Percentiles rank a stretch among this genome's conserved stretches.
These are phyloP conservation scores for Oceanodroma tethys DNA, from an alignment of 2,113 vertebrate genomes.

Conservation along the genomic window DNA sequence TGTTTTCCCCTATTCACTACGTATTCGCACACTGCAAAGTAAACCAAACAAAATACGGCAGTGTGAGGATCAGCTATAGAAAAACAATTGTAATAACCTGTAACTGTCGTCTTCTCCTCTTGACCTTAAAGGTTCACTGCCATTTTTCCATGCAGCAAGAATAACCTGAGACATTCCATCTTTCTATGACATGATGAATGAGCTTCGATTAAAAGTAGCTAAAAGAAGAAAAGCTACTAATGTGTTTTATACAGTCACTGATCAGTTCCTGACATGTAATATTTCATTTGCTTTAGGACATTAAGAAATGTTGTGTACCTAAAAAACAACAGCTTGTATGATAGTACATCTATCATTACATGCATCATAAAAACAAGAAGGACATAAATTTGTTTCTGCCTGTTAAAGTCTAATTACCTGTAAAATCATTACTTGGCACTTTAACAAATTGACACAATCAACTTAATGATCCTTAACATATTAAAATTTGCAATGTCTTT, in stretches of 20 bases:
- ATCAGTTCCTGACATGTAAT: conserved; percentile 73
- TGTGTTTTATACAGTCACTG: conserved; percentile 75
- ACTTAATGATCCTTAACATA: conserved; percentile 67
- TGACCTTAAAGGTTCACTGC: conserved; percentile 61
- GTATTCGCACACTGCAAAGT: neutral
- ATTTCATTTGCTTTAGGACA: conserved; percentile 73
- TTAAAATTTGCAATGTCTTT: conserved; percentile 57
- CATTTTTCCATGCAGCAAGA: conserved; percentile 56
- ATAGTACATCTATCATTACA: conserved; percentile 67
- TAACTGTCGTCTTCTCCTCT: conserved; percentile 56
- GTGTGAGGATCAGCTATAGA: neutral
- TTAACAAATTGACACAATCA: conserved; percentile 74
- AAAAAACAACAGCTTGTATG: conserved; percentile 68
- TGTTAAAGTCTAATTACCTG: conserved; percentile 78
- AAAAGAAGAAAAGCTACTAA: conserved; percentile 73
- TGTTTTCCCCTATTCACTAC: neutral
- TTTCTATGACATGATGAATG: conserved; percentile 68
- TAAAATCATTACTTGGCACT: conserved; percentile 77
- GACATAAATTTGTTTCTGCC: conserved; percentile 72
- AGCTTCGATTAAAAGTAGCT: conserved; percentile 68
- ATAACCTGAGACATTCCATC: conserved; percentile 63
- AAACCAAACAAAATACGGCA: neutral
- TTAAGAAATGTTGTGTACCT: conserved; percentile 70
- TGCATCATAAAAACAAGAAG: conserved; percentile 67
- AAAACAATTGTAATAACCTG: conserved; percentile 64